Evolutionary conservation across 1,140 invertebrate species (phyloP).

Genomic region (Atta texana): DNA sequence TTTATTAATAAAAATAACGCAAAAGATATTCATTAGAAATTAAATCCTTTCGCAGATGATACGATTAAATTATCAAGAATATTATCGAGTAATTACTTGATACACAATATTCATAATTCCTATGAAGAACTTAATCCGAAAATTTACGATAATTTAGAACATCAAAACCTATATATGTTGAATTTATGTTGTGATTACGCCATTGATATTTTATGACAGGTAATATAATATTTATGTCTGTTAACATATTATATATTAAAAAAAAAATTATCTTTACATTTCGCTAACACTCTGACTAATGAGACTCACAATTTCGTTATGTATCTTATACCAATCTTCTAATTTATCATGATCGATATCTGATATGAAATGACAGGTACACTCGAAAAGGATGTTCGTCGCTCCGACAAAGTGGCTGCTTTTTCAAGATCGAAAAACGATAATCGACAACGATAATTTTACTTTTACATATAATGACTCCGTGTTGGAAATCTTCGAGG

Average conservation of each 20-base stretch:
- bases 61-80: conserved; percentile 42
- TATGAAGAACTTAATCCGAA: conserved; percentile 4
- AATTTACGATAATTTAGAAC: conserved; percentile 51
- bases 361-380: conserved; percentile 62
- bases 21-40: neutral
- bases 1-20: neutral
- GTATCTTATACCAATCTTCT: neutral
- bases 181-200: conserved; percentile 66
- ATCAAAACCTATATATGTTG: conserved; percentile 53
- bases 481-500: conserved; percentile 55
- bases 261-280: neutral
- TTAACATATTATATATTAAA: no score
- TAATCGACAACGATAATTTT: conserved; percentile 5
- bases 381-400: conserved; percentile 70
- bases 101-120: conserved; percentile 35
- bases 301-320: neutral
- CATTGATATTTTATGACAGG: conserved; percentile 48
- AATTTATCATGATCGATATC: neutral
- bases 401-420: conserved; percentile 79
- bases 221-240: conserved; percentile 11
- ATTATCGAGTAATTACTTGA: conserved; percentile 38
- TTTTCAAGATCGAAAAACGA: conserved; percentile 64
- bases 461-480: neutral
- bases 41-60: conserved; percentile 40
- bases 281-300: neutral